Percentiles rank a stretch among this genome's conserved stretches.
phyloP scores from a whole-genome alignment of 37 sponge, comb jelly and placozoan species.

The Axinella damicornis region DNA sequence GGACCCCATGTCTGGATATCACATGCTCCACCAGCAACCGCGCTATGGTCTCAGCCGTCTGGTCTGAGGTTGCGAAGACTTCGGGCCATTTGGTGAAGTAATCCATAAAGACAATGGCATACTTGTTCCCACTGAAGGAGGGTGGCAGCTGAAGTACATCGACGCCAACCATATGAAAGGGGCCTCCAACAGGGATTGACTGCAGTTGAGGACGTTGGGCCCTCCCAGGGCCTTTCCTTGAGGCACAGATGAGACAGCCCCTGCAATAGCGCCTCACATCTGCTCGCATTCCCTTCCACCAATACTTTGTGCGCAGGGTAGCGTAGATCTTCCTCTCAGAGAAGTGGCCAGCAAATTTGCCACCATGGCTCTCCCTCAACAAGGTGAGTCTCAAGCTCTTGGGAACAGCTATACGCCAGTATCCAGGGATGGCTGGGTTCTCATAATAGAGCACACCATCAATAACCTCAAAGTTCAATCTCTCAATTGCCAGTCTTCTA shows the following conservation, averaged over 20 bases:
- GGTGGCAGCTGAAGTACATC: conserved; percentile 56
- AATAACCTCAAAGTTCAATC: not conserved
- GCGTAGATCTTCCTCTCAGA: conserved; percentile 10
- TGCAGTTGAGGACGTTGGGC: not conserved
- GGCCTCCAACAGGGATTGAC: conserved; percentile 28
- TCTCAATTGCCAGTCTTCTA: not conserved
- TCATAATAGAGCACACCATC: not conserved
- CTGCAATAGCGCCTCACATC: conserved; percentile 21
- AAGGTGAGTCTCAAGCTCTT: not conserved
- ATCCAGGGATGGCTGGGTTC: not conserved
- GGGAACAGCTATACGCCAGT: conserved; percentile 9
- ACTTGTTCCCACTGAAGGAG: conserved; percentile 21
- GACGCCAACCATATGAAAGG: conserved; percentile 54
- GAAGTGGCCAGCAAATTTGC: conserved; percentile 46
- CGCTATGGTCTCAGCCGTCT: conserved; percentile 8
- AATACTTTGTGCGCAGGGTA: not conserved
- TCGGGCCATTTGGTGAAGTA: conserved; percentile 30
- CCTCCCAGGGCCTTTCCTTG: conserved; percentile 7
- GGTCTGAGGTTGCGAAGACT: not conserved
- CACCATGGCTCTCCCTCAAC: conserved; percentile 20
- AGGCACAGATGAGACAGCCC: conserved; percentile 33
- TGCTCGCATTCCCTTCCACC: conserved; percentile 42
- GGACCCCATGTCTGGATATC: conserved; percentile 19
- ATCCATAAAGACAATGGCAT: conserved; percentile 29
- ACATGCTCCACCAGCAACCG: conserved; percentile 9